Percentiles rank a stretch among this genome's conserved stretches.
Conservation (phyloP, 2,113 vertebrate genomes). For the Trichomycterus rosablanca region DNA sequence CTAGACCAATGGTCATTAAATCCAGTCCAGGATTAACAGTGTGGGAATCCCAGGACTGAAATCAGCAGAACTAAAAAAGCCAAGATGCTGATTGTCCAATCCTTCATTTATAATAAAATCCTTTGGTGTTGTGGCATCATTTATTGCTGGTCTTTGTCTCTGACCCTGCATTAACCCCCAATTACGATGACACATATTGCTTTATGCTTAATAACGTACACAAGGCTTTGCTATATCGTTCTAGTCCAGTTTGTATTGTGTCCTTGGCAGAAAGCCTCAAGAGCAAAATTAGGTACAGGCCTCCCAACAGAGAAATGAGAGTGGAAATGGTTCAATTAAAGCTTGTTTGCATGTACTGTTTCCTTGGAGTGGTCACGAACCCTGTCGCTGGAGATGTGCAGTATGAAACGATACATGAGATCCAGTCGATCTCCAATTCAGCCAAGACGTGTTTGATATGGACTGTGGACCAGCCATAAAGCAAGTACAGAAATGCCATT, state of each 20-base stretch:
- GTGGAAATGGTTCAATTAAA: constrained; percentile 9
- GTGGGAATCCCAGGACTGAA: neutral
- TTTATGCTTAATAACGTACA: constrained; percentile 8
- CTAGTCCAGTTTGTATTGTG: too few relatives aligned
- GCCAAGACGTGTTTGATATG: too few relatives aligned
- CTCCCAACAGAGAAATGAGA: constrained; percentile 6
- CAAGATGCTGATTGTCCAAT: neutral
- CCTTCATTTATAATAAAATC: constrained; percentile 11
- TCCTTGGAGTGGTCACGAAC: constrained; percentile 11
- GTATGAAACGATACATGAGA: too few relatives aligned
- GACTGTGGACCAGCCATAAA: too few relatives aligned
- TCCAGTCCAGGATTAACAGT: neutral
- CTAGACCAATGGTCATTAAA: too few relatives aligned
- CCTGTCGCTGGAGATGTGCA: constrained; percentile 22
- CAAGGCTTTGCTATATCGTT: neutral
- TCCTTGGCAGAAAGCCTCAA: neutral
- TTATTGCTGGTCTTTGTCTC: constrained; percentile 59
- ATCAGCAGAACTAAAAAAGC: neutral
- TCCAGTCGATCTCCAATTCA: too few relatives aligned
- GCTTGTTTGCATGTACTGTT: too few relatives aligned
- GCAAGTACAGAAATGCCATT: too few relatives aligned
- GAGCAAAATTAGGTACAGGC: neutral
- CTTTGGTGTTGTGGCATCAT: constrained; percentile 58
- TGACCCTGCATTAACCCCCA: constrained; percentile 56
- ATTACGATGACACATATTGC: constrained; percentile 10